Percentiles rank a stretch among this genome's conserved stretches.
Evolutionary conservation across 1,140 invertebrate genomes (phyloP).

Genomic region (Drosophila guanche): DNA sequence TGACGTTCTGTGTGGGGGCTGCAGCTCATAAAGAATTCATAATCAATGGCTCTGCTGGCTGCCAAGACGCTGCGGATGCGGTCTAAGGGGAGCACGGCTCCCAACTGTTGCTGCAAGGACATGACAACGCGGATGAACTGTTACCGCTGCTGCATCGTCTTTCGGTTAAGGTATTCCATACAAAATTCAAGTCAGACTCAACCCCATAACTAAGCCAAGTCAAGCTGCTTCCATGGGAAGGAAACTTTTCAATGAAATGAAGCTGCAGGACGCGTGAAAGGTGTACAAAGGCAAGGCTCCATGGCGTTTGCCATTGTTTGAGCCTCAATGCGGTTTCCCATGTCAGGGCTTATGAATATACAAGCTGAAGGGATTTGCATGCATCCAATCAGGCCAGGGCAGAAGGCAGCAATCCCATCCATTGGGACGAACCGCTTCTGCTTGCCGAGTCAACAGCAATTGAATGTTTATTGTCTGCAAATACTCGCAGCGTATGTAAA

Average conservation of each 20-base stretch:
- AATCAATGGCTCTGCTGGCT: constrained; percentile 2
- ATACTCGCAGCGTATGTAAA: constrained; percentile 29
- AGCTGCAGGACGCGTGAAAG: background rate
- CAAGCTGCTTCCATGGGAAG: no score
- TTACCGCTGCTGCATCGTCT: no score
- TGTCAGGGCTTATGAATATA: constrained; percentile 5
- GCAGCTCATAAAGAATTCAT: constrained; percentile 24
- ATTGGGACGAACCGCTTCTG: constrained; percentile 22
- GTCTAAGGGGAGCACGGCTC: no score
- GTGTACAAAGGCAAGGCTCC: background rate
- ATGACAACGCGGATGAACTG: no score
- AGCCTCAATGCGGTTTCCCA: background rate
- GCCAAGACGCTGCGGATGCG: no score
- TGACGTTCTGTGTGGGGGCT: background rate
- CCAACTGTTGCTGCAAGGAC: constrained; percentile 34
- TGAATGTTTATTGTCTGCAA: constrained; percentile 67
- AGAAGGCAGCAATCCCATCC: no score
- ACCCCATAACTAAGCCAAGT: no score
- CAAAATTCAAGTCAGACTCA: no score
- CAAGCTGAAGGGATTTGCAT: constrained; percentile 8
- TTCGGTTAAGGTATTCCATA: no score
- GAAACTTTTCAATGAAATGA: no score
- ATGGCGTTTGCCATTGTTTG: constrained; percentile 10
- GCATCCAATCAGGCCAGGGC: constrained; percentile 31
- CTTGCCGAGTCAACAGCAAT: constrained; percentile 63